These are phyloP conservation scores for Drosophila dives DNA, from an alignment of 2,888 invertebrate genomes.

Conservation along the genomic window DNA sequence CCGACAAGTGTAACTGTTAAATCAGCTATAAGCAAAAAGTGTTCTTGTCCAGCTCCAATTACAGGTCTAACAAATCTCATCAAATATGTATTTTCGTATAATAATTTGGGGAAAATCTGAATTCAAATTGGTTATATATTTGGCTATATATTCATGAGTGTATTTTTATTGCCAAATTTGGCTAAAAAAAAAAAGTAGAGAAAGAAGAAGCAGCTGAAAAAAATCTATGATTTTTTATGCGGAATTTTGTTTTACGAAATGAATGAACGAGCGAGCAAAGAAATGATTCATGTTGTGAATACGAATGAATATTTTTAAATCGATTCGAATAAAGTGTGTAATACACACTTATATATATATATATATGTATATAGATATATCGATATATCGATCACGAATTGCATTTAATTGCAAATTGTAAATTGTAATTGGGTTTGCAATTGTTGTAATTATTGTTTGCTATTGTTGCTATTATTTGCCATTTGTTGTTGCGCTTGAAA, in stretches of 20 bases:
- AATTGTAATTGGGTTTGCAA: slow-evolving; percentile 60
- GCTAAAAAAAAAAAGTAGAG: not conserved
- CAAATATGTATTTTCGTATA: not conserved
- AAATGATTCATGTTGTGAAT: slow-evolving; percentile 59
- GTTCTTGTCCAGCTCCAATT: not conserved
- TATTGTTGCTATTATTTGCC: slow-evolving; percentile 6
- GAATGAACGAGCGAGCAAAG: slow-evolving; percentile 35
- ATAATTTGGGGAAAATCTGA: not conserved
- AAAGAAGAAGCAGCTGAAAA: not conserved
- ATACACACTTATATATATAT: slow-evolving; percentile 40
- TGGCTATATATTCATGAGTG: slow-evolving; percentile 4
- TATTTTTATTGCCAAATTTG: slow-evolving; percentile 19
- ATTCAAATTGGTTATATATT: not conserved
- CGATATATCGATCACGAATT: slow-evolving; percentile 68
- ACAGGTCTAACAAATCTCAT: not conserved
- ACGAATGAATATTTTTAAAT: slow-evolving; percentile 59
- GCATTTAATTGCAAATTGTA: slow-evolving; percentile 66
- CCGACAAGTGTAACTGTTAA: not conserved
- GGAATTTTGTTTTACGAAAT: slow-evolving; percentile 47
- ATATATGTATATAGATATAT: slow-evolving; percentile 37
- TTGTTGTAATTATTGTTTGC: slow-evolving; percentile 60
- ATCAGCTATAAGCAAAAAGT: not conserved
- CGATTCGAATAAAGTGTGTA: slow-evolving; percentile 58
- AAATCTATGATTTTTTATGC: slow-evolving; percentile 54
- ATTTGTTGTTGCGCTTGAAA: slow-evolving; percentile 33